A percentile compares a stretch with the other conserved stretches of the same genome.
Conservation (phyloP, 2,113 vertebrate genomes). For the Paracanthobrama guichenoti region DNA sequence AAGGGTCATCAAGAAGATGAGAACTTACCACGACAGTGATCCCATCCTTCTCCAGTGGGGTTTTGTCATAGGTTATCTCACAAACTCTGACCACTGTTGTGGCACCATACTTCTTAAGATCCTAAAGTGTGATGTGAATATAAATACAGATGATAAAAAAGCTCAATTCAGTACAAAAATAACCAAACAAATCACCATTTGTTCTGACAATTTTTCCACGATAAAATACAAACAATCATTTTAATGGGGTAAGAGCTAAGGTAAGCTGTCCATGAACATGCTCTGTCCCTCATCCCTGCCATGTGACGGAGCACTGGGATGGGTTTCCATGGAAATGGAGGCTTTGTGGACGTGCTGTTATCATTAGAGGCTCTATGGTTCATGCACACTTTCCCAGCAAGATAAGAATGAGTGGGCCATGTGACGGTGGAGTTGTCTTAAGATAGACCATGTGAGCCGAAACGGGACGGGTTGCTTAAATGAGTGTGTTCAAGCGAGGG, state of each 20-base stretch:
- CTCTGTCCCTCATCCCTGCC: slow-evolving; percentile 29
- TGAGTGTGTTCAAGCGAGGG: background rate
- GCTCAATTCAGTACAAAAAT: background rate
- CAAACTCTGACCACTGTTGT: slow-evolving; percentile 96
- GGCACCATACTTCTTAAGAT: slow-evolving; percentile 91
- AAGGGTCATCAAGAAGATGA: background rate
- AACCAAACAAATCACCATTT: background rate
- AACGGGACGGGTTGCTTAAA: slow-evolving; percentile 9
- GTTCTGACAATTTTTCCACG: background rate
- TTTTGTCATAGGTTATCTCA: slow-evolving; percentile 95
- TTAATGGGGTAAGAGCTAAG: slow-evolving; percentile 11
- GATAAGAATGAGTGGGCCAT: slow-evolving; percentile 42
- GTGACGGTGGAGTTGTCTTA: slow-evolving; percentile 16
- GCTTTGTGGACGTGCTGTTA: slow-evolving; percentile 45
- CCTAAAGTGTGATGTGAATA: slow-evolving; percentile 70
- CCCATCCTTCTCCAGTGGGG: slow-evolving; percentile 90
- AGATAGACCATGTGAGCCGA: slow-evolving; percentile 34
- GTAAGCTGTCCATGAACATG: slow-evolving; percentile 19
- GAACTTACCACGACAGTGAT: slow-evolving; percentile 91
- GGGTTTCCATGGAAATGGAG: slow-evolving; percentile 45
- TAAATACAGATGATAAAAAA: background rate
- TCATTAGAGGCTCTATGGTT: slow-evolving; percentile 21
- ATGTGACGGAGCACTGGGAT: slow-evolving; percentile 42
- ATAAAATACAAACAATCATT: background rate
- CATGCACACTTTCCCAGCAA: slow-evolving; percentile 28